phyloP scores from a whole-genome alignment of 2,113 vertebrate genomes.

The Aegithalos caudatus region DNA sequence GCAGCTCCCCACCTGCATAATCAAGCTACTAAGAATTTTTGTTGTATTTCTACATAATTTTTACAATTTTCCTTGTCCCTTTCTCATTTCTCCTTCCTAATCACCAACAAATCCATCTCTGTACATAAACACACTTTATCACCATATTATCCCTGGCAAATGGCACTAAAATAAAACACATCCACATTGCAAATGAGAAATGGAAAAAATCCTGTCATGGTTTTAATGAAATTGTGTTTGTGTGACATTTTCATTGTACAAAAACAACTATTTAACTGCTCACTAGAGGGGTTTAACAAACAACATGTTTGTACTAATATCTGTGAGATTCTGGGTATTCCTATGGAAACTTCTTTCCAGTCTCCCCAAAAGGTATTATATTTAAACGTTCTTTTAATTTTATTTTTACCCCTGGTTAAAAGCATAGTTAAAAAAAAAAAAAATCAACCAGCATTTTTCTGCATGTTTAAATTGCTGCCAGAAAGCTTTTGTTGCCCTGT shows the following conservation, averaged over 20 bases:
- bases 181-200: background rate
- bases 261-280: background rate
- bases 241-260: background rate
- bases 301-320: background rate
- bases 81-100: background rate
- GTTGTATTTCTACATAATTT: background rate
- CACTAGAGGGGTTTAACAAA: background rate
- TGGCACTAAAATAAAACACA: background rate
- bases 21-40: background rate
- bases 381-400: background rate
- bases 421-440: accelerated
- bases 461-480: background rate
- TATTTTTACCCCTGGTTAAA: background rate
- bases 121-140: background rate
- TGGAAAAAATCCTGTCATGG: background rate
- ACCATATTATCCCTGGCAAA: background rate
- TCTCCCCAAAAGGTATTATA: background rate
- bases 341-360: background rate
- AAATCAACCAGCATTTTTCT: background rate
- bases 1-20: background rate
- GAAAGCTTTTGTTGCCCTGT: background rate
- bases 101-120: background rate
- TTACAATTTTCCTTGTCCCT: background rate
- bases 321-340: background rate
- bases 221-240: background rate